Evolutionary conservation across 2,797 vertebrate genomes (phyloP), one percentile per base, ranked within the genome.

Genomic region (Pseudocheirus occidentalis): DNA sequence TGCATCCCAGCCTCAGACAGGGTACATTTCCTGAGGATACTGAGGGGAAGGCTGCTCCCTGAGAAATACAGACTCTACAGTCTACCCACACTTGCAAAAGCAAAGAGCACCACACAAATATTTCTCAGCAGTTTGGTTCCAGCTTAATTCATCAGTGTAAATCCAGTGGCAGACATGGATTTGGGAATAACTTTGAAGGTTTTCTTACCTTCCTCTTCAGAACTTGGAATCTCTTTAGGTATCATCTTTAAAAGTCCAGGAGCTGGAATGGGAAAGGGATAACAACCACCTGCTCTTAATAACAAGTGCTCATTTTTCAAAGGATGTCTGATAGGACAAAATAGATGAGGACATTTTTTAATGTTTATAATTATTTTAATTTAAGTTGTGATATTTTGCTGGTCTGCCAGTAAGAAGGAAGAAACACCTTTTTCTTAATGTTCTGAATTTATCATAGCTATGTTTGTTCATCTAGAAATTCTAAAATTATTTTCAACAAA

Each of bases 281-380:
- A 21, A 55, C 73, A 87, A 5, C 9, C 73, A 87, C 40, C 40
- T 87, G 40, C 40, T 91, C 66, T 89, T 58, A 93, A 55, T 92
- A 90, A 58, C 56, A 94, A 81, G n/a, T 34, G 0, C 90, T 90
- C 87, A n/a, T 34, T 95, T 92, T 96, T 54, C 18, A 46, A 62
- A 73, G 54, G 46, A 59, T 90, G 3, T 55, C 34, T 50, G 96
- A 2, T 90, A 93, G 94, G 94, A 96, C 59, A 46, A n/a, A 94
- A 92, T 81, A 97, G 94, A 96, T 93, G 58, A 91, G 89, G 52
- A 62, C 92, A 46, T 94, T 81, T 94, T 92, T 92, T 93, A 90
- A 53, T 89, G 21, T 91, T 96, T 94, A 91, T 73, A 50, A 2
- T 90, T n/a, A 4, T 91, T 40, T 87, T 94, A 40, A 93, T 95